Evolutionary conservation across 2,113 vertebrate species (phyloP), one percentile per base, ranked within the genome.

Genomic region (Emydocephalus ijimae): DNA sequence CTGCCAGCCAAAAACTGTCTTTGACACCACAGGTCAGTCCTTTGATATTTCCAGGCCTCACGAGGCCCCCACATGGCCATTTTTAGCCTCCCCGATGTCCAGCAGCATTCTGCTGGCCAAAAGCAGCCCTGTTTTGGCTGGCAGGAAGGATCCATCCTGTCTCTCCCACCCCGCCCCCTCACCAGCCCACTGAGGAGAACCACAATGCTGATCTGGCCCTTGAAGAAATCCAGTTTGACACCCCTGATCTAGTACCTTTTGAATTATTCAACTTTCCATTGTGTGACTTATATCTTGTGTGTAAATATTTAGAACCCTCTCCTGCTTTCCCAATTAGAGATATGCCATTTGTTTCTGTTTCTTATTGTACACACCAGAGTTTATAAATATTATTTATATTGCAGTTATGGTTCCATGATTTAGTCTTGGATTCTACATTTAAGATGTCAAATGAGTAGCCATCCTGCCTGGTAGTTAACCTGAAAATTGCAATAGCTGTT

Each of bases 391-490:
- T 74, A 56, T 69, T 92, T 20, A 29, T 0, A 0, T 88, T 89
- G 85, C 2, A 10, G 93, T 95, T 94, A 89, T 94, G 55, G 20
- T 92, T 91, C 87, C n/a, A 48, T 1, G 15, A 94, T 74, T 89
- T 50, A 91, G 92, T 93, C 87, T 9, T 29, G 92, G 90, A 91
- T 87, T 94, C 88, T 45, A 54, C 90, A 92, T 50, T 54, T 57
- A 86, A 59, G 34, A 26, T 0, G 6, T 92, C 92, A 93, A 89
- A 55, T 52, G 87, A 10, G 2, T n/a, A 69, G 48, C 48, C 48
- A 52, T 52, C 89, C 89, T 92, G 55, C 91, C 89, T 64, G 86
- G 92, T 91, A 96, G 88, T 94, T 61, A 91, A 94, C 15, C 59
- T 88, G 69, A 88, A 50, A 93, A 81, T 93, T 94, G 0, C 0